A percentile compares a stretch with the other conserved stretches of the same genome.
phyloP scores from a whole-genome alignment of 30 jellyfish, hydroid and myxozoan species.

The Turritopsis rubra region DNA sequence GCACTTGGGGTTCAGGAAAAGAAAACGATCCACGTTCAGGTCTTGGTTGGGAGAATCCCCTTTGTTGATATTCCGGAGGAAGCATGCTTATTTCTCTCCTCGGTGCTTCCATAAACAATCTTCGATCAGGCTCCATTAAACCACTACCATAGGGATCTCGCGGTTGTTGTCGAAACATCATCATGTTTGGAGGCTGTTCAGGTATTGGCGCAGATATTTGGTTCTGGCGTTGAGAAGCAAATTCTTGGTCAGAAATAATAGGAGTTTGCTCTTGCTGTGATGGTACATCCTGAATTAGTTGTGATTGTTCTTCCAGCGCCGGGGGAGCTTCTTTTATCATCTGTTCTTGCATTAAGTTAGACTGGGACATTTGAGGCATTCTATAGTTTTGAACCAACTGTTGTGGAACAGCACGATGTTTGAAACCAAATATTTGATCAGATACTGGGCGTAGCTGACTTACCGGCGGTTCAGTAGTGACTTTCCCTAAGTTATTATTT shows the following conservation, averaged over 20 bases:
- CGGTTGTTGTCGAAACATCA: not conserved
- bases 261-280: slow-evolving; percentile 4
- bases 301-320: not conserved
- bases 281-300: not conserved
- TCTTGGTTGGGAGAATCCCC: slow-evolving; percentile 1
- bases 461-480: not conserved
- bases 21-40: not conserved
- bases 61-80: not conserved
- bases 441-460: not conserved
- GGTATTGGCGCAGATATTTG: not conserved
- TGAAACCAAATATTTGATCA: not conserved
- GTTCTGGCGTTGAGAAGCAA: not conserved
- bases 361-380: slow-evolving; percentile 5
- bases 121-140: not conserved
- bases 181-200: not conserved
- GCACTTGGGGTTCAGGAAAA: not conserved
- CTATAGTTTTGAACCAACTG: slow-evolving; percentile 4
- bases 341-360: not conserved
- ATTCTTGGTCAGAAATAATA: not conserved
- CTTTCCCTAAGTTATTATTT: slow-evolving; percentile 20
- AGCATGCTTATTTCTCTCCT: not conserved
- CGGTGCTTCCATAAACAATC: not conserved
- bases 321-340: not conserved
- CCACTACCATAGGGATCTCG: not conserved
- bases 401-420: slow-evolving; percentile 1